Conservation (phyloP, 64 coral and sea anemone genomes). For the Dendronephthya gigantea region DNA sequence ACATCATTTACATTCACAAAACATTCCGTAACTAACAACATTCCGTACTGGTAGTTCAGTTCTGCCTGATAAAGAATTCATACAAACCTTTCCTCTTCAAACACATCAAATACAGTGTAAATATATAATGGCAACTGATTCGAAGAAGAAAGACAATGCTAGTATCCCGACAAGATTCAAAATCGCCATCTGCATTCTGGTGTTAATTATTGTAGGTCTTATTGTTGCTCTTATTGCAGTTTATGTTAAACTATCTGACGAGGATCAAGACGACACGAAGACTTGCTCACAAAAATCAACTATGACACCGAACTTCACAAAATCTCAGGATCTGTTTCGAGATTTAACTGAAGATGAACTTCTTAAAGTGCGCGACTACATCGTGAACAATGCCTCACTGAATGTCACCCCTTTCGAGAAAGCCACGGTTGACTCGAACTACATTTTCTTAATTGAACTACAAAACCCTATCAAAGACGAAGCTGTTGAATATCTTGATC, state of each 20-base stretch:
- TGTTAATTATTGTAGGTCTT: neutral
- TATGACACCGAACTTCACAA: neutral
- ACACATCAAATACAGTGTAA: too few species aligned
- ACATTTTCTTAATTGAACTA: slow-evolving; percentile 58
- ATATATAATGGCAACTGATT: too few species aligned
- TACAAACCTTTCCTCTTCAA: too few species aligned
- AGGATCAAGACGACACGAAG: neutral
- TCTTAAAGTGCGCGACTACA: slow-evolving; percentile 44
- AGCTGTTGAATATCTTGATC: slow-evolving; percentile 38
- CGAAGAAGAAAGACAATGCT: too few species aligned
- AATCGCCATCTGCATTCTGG: too few species aligned
- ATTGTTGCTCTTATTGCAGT: neutral
- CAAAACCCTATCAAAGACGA: slow-evolving; percentile 42
- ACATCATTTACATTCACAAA: too few species aligned
- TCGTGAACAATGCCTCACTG: slow-evolving; percentile 20
- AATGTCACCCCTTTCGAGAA: slow-evolving; percentile 40
- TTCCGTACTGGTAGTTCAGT: too few species aligned
- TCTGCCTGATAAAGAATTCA: too few species aligned
- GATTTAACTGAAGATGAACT: slow-evolving; percentile 47
- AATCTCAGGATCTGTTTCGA: neutral
- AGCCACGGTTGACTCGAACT: slow-evolving; percentile 39
- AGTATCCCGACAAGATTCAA: too few species aligned
- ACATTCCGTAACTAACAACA: too few species aligned
- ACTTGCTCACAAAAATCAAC: neutral
- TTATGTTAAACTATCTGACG: neutral